Base-by-base conservation (phyloP, 2,888 invertebrate species). In the Drosophila leonis region DNA sequence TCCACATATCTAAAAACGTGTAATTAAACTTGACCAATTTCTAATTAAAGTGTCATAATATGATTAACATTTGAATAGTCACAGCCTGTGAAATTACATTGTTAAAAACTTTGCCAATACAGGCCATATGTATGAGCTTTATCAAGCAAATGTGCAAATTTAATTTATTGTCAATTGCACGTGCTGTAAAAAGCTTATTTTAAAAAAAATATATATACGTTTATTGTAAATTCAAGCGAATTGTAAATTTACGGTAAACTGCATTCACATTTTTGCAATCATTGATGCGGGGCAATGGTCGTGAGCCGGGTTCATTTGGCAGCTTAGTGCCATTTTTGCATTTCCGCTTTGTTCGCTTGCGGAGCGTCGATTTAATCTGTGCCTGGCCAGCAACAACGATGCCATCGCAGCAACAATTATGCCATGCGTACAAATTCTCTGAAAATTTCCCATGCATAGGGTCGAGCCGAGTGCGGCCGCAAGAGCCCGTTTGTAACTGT, bases 351-450 rank as follows among this genome's bases (percentile, higher is more conserved):
- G 60, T 61, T 51, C 81, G 63, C 69, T 72, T 67, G 78, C 56
- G 74, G 72, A 67, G 68, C 70, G 60, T 63, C 69, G 72, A 87
- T 87, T 84, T 87, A 82, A 87, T 83, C 83, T 78, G 70, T 61
- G 66, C 65, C 65, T 61, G 65, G 62, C 49, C 78, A 78, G 65
- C 55, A 46, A 70, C 71, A 71, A 72, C 82, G 75, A 65, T 78
- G 85, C 66, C 67, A 76, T 63, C 61, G 66, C 66, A 67, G 66
- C 88, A 85, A 78, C 88, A 88, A 84, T 84, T 84, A 88, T 79
- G 79, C 79, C 77, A 75, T 81, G 77, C 88, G 72, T 73, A 86
- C 77, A 81, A 83, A 86, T 88, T 72, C 81, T 44, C 66, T 39
- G 71, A 54, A 72, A 85, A 83, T 79, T 79, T 86, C 71, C 69